A percentile compares a stretch with the other conserved stretches of the same genome.
Evolutionary conservation across 2,113 vertebrate species (phyloP).

Genomic region (Gambusia holbrooki): DNA sequence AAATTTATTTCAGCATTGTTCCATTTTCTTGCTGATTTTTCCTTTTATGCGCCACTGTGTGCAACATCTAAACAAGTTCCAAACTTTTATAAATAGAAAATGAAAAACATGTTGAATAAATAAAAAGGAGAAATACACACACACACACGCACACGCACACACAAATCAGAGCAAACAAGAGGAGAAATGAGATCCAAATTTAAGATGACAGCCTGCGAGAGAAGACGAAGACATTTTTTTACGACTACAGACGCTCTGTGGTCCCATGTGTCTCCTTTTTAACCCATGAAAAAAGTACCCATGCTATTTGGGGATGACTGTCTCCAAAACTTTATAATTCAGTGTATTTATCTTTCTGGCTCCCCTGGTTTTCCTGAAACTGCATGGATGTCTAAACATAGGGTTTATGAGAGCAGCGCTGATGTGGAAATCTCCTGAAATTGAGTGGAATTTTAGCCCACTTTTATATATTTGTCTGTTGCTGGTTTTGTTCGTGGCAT

Average conservation of each 20-base stretch:
- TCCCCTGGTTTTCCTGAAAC: constrained; percentile 62
- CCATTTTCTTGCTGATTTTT: background rate
- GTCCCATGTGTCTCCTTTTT: constrained; percentile 55
- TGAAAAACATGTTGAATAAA: background rate
- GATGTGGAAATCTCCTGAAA: constrained; percentile 76
- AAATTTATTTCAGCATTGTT: background rate
- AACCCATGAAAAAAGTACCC: constrained; percentile 62
- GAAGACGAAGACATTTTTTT: constrained; percentile 38
- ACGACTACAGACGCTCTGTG: constrained; percentile 34
- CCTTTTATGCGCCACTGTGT: background rate
- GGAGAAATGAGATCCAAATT: constrained; percentile 7
- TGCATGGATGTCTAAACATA: constrained; percentile 65
- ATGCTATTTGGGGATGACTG: constrained; percentile 59
- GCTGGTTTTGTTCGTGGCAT: constrained; percentile 66
- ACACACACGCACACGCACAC: background rate
- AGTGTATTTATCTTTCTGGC: constrained; percentile 71
- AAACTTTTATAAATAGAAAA: background rate
- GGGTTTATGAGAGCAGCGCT: constrained; percentile 48
- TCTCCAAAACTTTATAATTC: constrained; percentile 65
- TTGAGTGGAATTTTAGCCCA: constrained; percentile 69
- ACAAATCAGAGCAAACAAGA: constrained; percentile 20
- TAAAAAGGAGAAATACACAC: background rate
- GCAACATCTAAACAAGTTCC: background rate
- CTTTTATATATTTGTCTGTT: constrained; percentile 72
- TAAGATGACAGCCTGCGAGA: constrained; percentile 34